Percentiles rank a stretch among this genome's conserved stretches.
Evolutionary conservation across 2,797 vertebrate species (phyloP).

Genomic region (Anomalospiza imberbis): DNA sequence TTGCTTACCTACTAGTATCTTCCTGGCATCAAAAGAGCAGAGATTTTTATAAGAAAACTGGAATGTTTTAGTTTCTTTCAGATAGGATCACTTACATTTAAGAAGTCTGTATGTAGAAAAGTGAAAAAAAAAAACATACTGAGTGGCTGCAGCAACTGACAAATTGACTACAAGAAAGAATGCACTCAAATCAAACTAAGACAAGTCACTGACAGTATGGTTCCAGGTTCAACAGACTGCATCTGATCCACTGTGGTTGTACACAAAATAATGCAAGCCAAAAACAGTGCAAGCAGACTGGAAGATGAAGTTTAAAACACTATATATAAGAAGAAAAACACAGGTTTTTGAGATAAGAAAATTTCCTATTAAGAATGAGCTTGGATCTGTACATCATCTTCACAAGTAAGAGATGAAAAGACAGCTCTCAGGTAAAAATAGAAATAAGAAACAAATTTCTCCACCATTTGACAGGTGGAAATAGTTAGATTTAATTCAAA

Average conservation of each 20-base stretch:
- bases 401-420: neutral
- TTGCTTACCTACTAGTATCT: neutral
- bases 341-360: neutral
- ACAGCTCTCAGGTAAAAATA: neutral
- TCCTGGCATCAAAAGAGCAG: neutral
- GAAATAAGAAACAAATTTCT: neutral
- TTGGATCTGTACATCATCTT: neutral
- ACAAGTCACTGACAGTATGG: neutral
- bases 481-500: neutral
- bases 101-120: neutral
- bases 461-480: neutral
- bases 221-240: neutral
- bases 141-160: neutral
- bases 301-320: neutral
- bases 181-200: neutral
- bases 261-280: neutral
- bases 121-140: neutral
- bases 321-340: rapidly evolving
- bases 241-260: neutral
- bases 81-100: neutral
- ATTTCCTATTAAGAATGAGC: neutral
- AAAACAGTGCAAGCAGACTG: neutral
- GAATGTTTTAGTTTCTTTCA: neutral
- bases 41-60: neutral
- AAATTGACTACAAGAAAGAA: neutral